Percentiles rank a stretch among this genome's conserved stretches.
These are phyloP conservation scores for Holcopasites calliopsidis DNA, from an alignment of 1,140 invertebrate genomes.

Conservation along the genomic window DNA sequence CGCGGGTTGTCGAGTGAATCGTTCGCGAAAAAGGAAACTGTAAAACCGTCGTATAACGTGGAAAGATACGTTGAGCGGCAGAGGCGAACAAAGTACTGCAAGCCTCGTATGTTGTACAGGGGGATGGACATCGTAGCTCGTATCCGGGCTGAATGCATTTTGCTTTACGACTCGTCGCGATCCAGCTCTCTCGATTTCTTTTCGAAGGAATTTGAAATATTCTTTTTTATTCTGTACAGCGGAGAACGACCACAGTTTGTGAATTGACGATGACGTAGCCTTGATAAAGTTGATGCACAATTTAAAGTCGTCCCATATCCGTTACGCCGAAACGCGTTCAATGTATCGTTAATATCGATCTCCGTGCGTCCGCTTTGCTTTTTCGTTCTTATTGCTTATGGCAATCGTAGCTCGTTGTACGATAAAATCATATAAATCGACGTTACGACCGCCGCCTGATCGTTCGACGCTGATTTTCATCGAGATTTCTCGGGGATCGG, in stretches of 20 bases:
- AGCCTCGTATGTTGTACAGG: too few species aligned
- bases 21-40: neutral
- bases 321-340: constrained; percentile 63
- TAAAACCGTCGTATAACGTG: neutral
- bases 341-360: constrained; percentile 66
- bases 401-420: constrained; percentile 36
- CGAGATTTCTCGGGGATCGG: neutral
- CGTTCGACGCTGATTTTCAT: constrained; percentile 22
- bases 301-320: constrained; percentile 53
- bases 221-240: too few species aligned
- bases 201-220: neutral
- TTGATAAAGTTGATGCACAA: constrained; percentile 44
- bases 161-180: constrained; percentile 2
- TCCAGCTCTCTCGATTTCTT: neutral
- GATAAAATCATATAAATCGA: constrained; percentile 28
- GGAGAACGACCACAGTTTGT: too few species aligned
- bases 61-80: neutral
- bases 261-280: constrained; percentile 54
- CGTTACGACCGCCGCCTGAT: constrained; percentile 24
- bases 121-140: neutral
- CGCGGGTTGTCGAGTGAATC: neutral
- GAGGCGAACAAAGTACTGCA: neutral
- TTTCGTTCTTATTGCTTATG: constrained; percentile 8
- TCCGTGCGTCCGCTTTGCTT: neutral
- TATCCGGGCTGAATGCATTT: neutral